Percentiles rank a stretch among this genome's conserved stretches.
Evolutionary conservation across 2,888 invertebrate species (phyloP).

Genomic region (Micoletzkya japonica): DNA sequence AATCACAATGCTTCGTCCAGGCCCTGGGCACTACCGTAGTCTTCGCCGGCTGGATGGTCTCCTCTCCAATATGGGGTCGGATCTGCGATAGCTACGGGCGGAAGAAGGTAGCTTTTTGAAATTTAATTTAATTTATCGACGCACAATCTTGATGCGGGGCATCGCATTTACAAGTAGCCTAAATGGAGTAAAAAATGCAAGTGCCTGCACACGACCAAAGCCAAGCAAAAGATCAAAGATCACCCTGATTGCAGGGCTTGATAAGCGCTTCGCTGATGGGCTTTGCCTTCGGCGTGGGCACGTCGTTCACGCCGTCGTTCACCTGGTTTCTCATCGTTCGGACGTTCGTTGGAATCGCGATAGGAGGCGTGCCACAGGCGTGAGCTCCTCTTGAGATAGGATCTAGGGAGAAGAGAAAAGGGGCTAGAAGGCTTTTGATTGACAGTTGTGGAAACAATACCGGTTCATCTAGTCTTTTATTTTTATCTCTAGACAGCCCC

Average conservation of each 20-base stretch:
- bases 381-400: too few relatives aligned
- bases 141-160: not conserved
- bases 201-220: not conserved
- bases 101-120: conserved; percentile 33
- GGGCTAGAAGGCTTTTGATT: too few relatives aligned
- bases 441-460: not conserved
- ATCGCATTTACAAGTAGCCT: not conserved
- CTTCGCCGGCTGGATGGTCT: conserved; percentile 93
- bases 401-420: too few relatives aligned
- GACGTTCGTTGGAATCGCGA: conserved; percentile 88
- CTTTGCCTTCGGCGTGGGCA: conserved; percentile 87
- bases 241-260: conserved; percentile 73
- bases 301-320: conserved; percentile 86
- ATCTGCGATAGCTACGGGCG: conserved; percentile 75
- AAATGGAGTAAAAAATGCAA: not conserved
- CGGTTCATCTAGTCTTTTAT: too few relatives aligned
- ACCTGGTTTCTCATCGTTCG: conserved; percentile 84
- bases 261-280: conserved; percentile 84
- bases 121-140: too few relatives aligned
- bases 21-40: conserved; percentile 89
- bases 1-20: conserved; percentile 74
- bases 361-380: conserved; percentile 94
- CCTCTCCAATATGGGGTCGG: conserved; percentile 93
- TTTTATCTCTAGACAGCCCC: too few relatives aligned
- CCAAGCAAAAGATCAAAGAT: not conserved